Percentiles rank a stretch among this genome's conserved stretches.
Evolutionary conservation across 2,888 invertebrate species (phyloP).

Genomic region (Danaus chrysippus): DNA sequence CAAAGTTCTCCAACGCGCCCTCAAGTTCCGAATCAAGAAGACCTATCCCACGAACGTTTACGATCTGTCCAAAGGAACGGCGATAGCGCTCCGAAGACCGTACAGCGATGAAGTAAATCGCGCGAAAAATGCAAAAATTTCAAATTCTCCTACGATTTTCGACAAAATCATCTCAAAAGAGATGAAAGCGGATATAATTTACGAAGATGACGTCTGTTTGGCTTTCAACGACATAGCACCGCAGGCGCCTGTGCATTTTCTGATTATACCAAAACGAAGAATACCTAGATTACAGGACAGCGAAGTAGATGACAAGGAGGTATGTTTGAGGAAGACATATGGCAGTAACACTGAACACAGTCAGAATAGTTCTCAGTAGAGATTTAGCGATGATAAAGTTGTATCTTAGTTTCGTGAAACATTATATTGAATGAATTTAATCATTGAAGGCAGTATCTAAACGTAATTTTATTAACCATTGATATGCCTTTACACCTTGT

Average conservation of each 20-base stretch:
- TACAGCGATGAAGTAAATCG: slow-evolving; percentile 69
- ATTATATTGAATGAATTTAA: no score
- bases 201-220: slow-evolving; percentile 88
- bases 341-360: not conserved
- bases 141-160: slow-evolving; percentile 82
- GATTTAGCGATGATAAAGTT: no score
- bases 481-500: no score
- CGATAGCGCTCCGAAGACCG: slow-evolving; percentile 59
- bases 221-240: slow-evolving; percentile 90
- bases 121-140: slow-evolving; percentile 60
- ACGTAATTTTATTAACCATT: no score
- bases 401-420: no score
- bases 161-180: slow-evolving; percentile 86
- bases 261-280: slow-evolving; percentile 88
- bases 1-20: slow-evolving; percentile 69
- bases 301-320: slow-evolving; percentile 80
- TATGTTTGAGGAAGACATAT: slow-evolving; percentile 14
- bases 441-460: no score
- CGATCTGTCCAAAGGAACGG: slow-evolving; percentile 63
- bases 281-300: slow-evolving; percentile 82
- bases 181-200: slow-evolving; percentile 89
- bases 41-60: slow-evolving; percentile 72
- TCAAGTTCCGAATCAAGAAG: slow-evolving; percentile 67
- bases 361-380: no score
- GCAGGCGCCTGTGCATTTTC: slow-evolving; percentile 90